Percentiles rank a stretch among this genome's conserved stretches.
Evolutionary conservation across 2,797 vertebrate species (phyloP).

Genomic region (Rhynchonycteris naso): DNA sequence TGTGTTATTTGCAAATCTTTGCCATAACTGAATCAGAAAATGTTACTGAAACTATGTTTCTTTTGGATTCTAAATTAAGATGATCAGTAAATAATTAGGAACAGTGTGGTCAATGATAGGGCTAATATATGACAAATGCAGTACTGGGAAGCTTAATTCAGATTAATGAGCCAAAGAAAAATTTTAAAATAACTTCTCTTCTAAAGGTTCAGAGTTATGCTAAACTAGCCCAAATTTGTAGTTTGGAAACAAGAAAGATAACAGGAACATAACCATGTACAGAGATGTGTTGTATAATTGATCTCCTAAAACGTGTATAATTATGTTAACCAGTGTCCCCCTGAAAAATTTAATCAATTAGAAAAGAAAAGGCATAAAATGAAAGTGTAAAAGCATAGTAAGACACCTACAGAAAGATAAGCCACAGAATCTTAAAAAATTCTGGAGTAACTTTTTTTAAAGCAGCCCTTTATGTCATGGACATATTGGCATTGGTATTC

Average conservation of each 20-base stretch:
- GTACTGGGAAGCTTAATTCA: constrained; percentile 72
- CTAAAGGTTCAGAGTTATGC: constrained; percentile 37
- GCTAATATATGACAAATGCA: constrained; percentile 82
- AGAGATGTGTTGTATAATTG: no score
- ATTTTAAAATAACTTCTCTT: background rate
- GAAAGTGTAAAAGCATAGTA: background rate
- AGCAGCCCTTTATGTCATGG: background rate
- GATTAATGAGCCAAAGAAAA: constrained; percentile 73
- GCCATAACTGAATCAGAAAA: constrained; percentile 68
- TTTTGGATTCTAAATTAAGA: constrained; percentile 76
- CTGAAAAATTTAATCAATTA: no score
- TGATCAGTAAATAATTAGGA: constrained; percentile 80
- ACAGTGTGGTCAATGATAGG: constrained; percentile 74
- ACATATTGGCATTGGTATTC: background rate
- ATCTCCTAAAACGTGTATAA: no score
- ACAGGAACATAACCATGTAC: background rate
- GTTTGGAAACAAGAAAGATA: background rate
- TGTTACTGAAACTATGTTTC: constrained; percentile 76
- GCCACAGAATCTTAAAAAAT: background rate
- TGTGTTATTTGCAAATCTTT: constrained; percentile 71
- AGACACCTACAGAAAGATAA: background rate
- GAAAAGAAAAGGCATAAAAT: background rate
- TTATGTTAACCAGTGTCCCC: no score
- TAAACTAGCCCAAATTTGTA: background rate
- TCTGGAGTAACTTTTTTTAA: background rate